Percentiles rank a stretch among this genome's conserved stretches.
Conservation (phyloP, 2,113 vertebrate species). For the Otocyon megalotis region DNA sequence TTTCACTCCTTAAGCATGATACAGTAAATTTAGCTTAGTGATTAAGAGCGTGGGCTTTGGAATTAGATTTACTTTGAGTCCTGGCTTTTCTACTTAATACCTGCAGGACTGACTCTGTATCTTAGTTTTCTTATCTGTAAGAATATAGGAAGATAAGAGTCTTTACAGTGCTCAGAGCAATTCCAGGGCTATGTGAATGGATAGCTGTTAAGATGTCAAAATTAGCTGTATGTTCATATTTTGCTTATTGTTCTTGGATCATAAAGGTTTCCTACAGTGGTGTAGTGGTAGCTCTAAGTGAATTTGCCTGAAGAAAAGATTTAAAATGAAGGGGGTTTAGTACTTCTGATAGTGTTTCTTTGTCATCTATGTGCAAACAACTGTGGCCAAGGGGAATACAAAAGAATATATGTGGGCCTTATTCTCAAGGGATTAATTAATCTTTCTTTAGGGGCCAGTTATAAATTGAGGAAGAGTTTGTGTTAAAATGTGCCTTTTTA, state of each 20-base stretch:
- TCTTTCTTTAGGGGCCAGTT: neutral
- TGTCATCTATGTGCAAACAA: neutral
- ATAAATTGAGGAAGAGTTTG: conserved; percentile 15
- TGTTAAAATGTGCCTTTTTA: neutral
- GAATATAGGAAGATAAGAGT: neutral
- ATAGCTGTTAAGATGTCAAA: conserved; percentile 39
- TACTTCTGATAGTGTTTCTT: neutral
- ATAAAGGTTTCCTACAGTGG: conserved; percentile 7
- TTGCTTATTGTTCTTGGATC: conserved; percentile 30
- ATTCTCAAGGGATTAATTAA: conserved; percentile 6
- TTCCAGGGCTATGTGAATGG: neutral
- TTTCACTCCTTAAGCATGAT: conserved; percentile 30
- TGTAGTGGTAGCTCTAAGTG: neutral
- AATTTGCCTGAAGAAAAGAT: conserved; percentile 30
- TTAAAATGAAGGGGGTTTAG: neutral
- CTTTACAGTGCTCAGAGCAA: neutral
- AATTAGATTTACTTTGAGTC: conserved; percentile 47
- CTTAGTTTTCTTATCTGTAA: neutral
- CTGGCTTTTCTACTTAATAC: conserved; percentile 49
- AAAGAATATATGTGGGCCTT: neutral
- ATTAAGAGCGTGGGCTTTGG: neutral
- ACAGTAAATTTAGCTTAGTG: conserved; percentile 9
- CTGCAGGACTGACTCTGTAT: neutral
- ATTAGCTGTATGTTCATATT: conserved; percentile 42
- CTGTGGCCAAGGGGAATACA: neutral